Evolutionary conservation across 2,888 invertebrate species (phyloP).

Genomic region (Sminthurides aquaticus): DNA sequence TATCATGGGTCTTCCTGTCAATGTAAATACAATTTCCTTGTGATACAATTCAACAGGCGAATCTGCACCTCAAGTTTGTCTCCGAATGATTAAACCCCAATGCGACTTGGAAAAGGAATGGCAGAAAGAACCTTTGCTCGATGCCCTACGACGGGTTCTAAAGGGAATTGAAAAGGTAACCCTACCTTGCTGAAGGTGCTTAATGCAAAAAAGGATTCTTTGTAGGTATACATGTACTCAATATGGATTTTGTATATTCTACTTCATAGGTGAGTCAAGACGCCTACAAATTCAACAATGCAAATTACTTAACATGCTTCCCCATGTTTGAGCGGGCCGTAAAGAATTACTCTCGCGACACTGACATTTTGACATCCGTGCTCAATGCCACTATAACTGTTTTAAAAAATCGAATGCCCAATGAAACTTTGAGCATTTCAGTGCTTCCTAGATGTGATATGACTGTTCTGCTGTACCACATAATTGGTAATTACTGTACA

Average conservation of each 20-base stretch:
- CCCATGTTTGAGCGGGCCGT: constrained; percentile 52
- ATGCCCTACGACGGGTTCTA: constrained; percentile 60
- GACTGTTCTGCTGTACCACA: constrained; percentile 67
- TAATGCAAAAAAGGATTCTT: no score
- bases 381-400: constrained; percentile 65
- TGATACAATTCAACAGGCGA: no score
- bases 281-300: neutral
- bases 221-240: no score
- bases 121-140: constrained; percentile 61
- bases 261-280: neutral
- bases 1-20: no score
- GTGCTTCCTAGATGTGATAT: constrained; percentile 75
- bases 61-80: constrained; percentile 63
- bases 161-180: constrained; percentile 50
- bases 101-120: constrained; percentile 71
- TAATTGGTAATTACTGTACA: constrained; percentile 58
- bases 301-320: constrained; percentile 66
- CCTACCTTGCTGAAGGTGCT: no score
- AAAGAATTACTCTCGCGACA: constrained; percentile 47
- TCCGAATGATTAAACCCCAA: constrained; percentile 68
- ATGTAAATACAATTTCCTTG: no score
- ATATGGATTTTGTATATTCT: no score
- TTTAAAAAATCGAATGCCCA: constrained; percentile 55
- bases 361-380: constrained; percentile 55
- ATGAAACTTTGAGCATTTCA: constrained; percentile 11